Percentiles rank a stretch among this genome's conserved stretches.
phyloP scores from a whole-genome alignment of 2,888 invertebrate species.

The Amblyteles armatorius region DNA sequence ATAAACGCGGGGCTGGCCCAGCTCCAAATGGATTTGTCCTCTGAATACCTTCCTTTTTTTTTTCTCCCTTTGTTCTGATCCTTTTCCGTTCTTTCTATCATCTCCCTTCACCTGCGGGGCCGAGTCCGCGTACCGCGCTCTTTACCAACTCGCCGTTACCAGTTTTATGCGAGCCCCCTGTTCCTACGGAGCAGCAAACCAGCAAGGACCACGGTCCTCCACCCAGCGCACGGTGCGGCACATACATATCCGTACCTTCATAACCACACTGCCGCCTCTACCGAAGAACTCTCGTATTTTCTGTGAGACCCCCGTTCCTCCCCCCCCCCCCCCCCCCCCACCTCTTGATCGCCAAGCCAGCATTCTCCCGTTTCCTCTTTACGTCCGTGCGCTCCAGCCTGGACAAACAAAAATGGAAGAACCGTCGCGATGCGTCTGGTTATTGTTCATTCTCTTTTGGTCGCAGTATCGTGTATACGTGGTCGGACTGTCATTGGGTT shows the following conservation, averaged over 20 bases:
- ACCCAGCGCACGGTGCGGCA: slow-evolving; percentile 12
- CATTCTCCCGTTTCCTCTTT: slow-evolving; percentile 20
- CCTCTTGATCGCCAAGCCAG: slow-evolving; percentile 18
- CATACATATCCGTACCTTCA: slow-evolving; percentile 28
- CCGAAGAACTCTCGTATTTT: slow-evolving; percentile 53
- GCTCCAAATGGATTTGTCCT: slow-evolving; percentile 72
- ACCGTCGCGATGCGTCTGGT: slow-evolving; percentile 49
- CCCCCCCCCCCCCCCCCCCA: neutral
- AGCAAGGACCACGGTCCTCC: slow-evolving; percentile 52
- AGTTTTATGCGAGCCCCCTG: slow-evolving; percentile 61
- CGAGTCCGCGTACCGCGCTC: slow-evolving; percentile 49
- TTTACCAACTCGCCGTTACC: slow-evolving; percentile 54
- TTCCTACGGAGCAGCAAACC: slow-evolving; percentile 52
- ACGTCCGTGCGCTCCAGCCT: slow-evolving; percentile 18
- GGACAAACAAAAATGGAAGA: slow-evolving; percentile 53
- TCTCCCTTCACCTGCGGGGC: slow-evolving; percentile 64
- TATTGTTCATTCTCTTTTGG: slow-evolving; percentile 17
- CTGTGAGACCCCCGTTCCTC: slow-evolving; percentile 31
- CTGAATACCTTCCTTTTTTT: slow-evolving; percentile 54
- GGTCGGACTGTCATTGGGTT: slow-evolving; percentile 51
- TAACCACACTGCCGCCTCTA: slow-evolving; percentile 37
- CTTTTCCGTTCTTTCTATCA: slow-evolving; percentile 39
- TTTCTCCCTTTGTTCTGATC: slow-evolving; percentile 12
- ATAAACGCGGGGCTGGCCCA: slow-evolving; percentile 66
- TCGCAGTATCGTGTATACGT: slow-evolving; percentile 10